Evolutionary conservation across 2,888 invertebrate species (phyloP), one percentile per base, ranked within the genome.

Genomic region (Amaurobius ferox): DNA sequence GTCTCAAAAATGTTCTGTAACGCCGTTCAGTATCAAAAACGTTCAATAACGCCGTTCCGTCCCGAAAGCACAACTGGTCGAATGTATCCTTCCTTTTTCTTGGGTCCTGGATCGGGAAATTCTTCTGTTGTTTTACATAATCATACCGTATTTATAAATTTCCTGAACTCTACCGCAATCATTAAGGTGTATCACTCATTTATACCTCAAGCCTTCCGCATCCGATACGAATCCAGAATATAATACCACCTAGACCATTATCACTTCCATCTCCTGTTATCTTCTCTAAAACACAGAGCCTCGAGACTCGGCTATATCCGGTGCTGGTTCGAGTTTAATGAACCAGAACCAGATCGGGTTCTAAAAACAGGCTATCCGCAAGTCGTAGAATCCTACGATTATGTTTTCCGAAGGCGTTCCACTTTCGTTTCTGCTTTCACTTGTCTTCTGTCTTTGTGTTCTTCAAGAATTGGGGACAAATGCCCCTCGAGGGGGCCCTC

Each of bases 281-380:
- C 35, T 5, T 7, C 35, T 9, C 35, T 35, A 7, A 35, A 35
- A 35, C 35, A n/a, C n/a, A n/a, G 9, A 35, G 35, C 35, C 35
- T 35, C 35, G 35, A 9, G 35, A 35, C 35, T 35, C 55, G 23
- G 55, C 23, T n/a, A n/a, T n/a, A 55, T 55, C 55, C 55, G 55
- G 55, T 23, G 55, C 3, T 23, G 55, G 64, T 61, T 32, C 23
- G 62, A 62, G 81, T 83, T 83, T 83, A 64, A 44, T 83, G 81
- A 83, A 83, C 81, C 81, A 83, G 76, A 78, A 71, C 83, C 44
- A 68, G 72, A 66, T 64, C 55, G 19, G 55, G 2, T 3, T 55
- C 55, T 23, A 55, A 23, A 55, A 55, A 23, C 55, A 23, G 55
- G 23, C 19, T 23, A 19, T 23, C 55, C 55, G 23, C 5, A 55